Evolutionary conservation across 2,797 vertebrate genomes (phyloP).

Genomic region (Rhabdomys pumilio): DNA sequence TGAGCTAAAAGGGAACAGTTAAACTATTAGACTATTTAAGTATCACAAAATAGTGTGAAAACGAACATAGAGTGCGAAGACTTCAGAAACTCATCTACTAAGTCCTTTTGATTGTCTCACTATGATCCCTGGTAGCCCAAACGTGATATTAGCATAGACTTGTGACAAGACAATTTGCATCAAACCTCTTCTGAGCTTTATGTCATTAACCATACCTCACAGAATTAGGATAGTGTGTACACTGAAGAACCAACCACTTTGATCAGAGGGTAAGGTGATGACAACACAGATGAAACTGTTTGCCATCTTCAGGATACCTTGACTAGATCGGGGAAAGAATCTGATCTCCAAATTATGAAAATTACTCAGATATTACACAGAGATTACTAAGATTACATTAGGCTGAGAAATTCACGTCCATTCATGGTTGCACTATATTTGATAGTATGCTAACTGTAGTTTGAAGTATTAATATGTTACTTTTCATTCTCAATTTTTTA

Average conservation of each 20-base stretch:
- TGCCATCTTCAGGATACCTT: background rate
- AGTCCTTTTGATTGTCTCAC: background rate
- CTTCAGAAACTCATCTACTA: background rate
- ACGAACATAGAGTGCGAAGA: background rate
- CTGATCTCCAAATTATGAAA: background rate
- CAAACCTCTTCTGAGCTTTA: too few species aligned
- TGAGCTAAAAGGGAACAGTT: background rate
- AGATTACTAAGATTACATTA: background rate
- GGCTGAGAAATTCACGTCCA: background rate
- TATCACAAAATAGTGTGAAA: background rate
- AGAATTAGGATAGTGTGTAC: background rate
- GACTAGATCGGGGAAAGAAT: background rate
- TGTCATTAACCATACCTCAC: background rate
- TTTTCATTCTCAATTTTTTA: background rate
- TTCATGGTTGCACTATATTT: background rate
- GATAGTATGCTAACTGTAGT: background rate
- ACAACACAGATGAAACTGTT: background rate
- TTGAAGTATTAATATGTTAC: background rate
- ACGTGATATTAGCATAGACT: background rate
- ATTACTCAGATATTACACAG: background rate
- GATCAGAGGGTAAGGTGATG: background rate
- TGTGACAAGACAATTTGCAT: background rate
- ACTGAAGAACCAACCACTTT: background rate
- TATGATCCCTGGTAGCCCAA: too few species aligned
- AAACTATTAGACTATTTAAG: background rate